phyloP scores from a whole-genome alignment of 2,888 invertebrate species.

The Lycia hirtaria region DNA sequence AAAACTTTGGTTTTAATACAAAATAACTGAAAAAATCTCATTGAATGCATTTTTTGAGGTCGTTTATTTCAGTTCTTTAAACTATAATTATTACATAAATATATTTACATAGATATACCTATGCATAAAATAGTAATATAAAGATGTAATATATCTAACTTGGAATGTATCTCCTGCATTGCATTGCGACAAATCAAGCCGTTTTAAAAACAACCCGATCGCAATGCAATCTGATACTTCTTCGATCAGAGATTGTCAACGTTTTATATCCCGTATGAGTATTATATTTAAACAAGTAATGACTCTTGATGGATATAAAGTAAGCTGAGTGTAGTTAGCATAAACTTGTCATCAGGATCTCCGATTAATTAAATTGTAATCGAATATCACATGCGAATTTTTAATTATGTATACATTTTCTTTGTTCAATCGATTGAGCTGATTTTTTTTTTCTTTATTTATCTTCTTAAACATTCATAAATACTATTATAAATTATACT shows the following conservation, averaged over 20 bases:
- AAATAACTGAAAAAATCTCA: too few relatives aligned
- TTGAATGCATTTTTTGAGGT: too few relatives aligned
- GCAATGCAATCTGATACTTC: constrained; percentile 5
- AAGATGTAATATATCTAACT: too few relatives aligned
- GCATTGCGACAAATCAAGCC: neutral
- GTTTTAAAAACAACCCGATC: constrained; percentile 1
- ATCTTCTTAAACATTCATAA: neutral
- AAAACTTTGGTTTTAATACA: too few relatives aligned
- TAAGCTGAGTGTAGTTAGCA: neutral
- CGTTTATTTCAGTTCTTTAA: too few relatives aligned
- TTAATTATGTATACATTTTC: constrained; percentile 1
- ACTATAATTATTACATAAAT: too few relatives aligned
- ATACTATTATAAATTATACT: too few relatives aligned
- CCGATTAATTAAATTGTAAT: constrained; percentile 15
- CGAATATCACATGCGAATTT: constrained; percentile 2
- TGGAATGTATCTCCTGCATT: neutral
- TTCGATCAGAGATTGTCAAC: constrained; percentile 6
- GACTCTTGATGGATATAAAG: neutral
- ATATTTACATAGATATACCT: too few relatives aligned
- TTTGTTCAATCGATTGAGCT: neutral
- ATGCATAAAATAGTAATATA: too few relatives aligned
- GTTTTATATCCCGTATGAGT: constrained; percentile 1
- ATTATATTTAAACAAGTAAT: constrained; percentile 6
- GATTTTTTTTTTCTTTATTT: neutral
- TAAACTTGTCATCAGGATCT: constrained; percentile 10